Evolutionary conservation across 1,140 invertebrate genomes (phyloP).

Genomic region (Agrilus planipennis): DNA sequence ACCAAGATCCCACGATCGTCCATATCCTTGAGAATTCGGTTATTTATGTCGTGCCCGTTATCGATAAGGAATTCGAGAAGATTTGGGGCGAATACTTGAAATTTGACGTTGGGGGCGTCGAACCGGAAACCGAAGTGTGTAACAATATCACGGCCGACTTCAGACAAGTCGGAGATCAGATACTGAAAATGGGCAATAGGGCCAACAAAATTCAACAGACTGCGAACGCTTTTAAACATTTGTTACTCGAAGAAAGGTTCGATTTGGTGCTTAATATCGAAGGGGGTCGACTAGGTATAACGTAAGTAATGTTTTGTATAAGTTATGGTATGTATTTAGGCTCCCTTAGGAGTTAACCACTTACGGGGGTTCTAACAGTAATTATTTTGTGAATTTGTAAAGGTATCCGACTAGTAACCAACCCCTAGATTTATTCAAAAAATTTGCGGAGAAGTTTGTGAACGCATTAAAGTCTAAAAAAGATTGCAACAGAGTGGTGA

Average conservation of each 20-base stretch:
- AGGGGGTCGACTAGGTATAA: constrained; percentile 45
- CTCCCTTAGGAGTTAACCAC: no score
- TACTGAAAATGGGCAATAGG: constrained; percentile 19
- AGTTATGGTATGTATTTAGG: no score
- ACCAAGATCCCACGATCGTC: constrained; percentile 49
- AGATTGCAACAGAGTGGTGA: constrained; percentile 15
- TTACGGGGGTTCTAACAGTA: constrained; percentile 1
- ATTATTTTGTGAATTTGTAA: no score
- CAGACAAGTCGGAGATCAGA: constrained; percentile 28
- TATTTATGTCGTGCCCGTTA: constrained; percentile 66
- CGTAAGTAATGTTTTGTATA: constrained; percentile 30
- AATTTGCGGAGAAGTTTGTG: constrained; percentile 38
- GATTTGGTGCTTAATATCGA: constrained; percentile 51
- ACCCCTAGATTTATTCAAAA: constrained; percentile 37
- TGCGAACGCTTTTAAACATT: constrained; percentile 44
- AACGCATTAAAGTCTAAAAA: constrained; percentile 24
- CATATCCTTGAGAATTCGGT: constrained; percentile 57
- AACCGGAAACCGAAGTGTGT: constrained; percentile 41
- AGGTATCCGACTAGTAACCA: constrained; percentile 32
- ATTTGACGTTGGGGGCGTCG: constrained; percentile 13
- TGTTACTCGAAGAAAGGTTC: constrained; percentile 43
- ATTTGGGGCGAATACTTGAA: constrained; percentile 29
- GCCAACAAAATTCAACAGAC: constrained; percentile 28
- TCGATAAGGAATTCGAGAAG: constrained; percentile 42
- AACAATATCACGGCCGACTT: constrained; percentile 41